Percentiles rank a stretch among this genome's conserved stretches.
phyloP scores from a whole-genome alignment of 2,888 invertebrate species.

The Spodoptera exigua region DNA sequence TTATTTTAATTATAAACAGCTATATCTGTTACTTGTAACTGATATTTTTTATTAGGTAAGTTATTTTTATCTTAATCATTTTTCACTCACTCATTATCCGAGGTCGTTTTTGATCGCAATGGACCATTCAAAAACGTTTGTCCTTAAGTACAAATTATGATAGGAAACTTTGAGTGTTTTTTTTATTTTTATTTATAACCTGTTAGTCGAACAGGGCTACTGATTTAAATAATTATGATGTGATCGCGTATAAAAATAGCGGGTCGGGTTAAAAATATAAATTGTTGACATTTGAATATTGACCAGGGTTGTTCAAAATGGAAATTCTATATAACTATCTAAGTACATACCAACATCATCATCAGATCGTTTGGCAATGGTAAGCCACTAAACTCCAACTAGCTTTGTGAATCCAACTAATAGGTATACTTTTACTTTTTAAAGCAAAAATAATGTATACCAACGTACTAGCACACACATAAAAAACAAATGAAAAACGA shows the following conservation, averaged over 20 bases:
- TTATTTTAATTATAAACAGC: conserved; percentile 31
- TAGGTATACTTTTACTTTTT: too few species aligned
- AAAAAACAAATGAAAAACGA: too few species aligned
- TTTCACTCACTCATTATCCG: conserved; percentile 23
- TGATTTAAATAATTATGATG: not conserved
- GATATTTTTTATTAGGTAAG: conserved; percentile 6
- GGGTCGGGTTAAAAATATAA: conserved; percentile 5
- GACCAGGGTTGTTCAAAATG: too few species aligned
- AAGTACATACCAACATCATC: too few species aligned
- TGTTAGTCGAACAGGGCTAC: not conserved
- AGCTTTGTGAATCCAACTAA: too few species aligned
- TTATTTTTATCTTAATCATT: conserved; percentile 4
- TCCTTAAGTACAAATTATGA: too few species aligned
- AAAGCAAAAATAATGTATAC: too few species aligned
- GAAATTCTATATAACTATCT: not conserved
- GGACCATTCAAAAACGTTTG: conserved; percentile 1
- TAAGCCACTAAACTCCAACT: too few species aligned
- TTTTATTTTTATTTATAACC: too few species aligned
- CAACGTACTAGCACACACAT: too few species aligned
- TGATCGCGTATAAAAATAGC: not conserved
- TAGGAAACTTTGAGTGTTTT: too few species aligned
- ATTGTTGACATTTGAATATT: conserved; percentile 5
- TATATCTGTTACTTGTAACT: conserved; percentile 6
- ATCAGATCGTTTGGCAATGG: too few species aligned
- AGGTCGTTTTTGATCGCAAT: conserved; percentile 20